Conservation (phyloP, 2,113 vertebrate species). For the Egretta garzetta region DNA sequence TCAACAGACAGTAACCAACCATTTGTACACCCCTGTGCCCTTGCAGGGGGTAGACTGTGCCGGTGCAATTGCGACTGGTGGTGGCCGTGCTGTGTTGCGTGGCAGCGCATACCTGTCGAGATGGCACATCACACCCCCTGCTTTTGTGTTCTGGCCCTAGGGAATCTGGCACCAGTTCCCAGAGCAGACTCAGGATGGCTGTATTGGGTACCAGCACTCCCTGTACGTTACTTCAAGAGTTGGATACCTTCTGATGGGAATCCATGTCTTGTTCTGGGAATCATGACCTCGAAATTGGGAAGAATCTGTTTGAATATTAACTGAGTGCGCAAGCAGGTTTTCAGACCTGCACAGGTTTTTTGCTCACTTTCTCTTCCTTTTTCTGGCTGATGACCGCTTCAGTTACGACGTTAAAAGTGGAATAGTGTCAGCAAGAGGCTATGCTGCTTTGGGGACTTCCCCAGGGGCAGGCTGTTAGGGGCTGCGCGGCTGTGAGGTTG, state of each 20-base stretch:
- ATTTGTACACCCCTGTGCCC: background rate
- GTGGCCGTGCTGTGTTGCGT: background rate
- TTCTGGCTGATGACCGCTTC: background rate
- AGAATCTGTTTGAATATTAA: background rate
- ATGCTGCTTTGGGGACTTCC: background rate
- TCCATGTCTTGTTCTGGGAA: background rate
- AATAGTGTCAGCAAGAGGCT: background rate
- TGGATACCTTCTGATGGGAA: background rate
- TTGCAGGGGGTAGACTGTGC: background rate
- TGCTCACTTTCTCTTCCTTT: background rate
- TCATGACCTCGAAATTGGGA: background rate
- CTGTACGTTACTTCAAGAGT: rapidly evolving
- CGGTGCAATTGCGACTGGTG: background rate
- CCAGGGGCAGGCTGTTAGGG: background rate
- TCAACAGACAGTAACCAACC: background rate
- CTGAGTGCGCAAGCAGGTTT: background rate
- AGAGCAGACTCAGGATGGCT: background rate
- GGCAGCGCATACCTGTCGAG: background rate
- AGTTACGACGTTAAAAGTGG: background rate
- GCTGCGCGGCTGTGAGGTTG: background rate
- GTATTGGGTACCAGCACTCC: background rate
- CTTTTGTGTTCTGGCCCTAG: background rate
- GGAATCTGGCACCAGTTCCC: background rate
- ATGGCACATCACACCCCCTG: background rate
- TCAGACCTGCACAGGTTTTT: background rate